phyloP scores from a whole-genome alignment of 2,888 invertebrate genomes.

The Girardia tigrina region DNA sequence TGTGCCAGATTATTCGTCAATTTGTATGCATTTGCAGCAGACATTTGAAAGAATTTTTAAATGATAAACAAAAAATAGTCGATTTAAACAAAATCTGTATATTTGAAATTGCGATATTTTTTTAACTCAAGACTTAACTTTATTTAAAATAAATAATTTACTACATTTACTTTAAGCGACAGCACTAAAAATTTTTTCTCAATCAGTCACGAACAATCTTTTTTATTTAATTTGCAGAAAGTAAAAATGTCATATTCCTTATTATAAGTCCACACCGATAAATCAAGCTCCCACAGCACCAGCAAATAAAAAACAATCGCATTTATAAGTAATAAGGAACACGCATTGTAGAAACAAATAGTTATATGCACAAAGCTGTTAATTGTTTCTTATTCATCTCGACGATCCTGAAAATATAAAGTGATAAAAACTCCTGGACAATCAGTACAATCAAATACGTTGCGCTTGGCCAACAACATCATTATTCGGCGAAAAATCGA shows the following conservation, averaged over 20 bases:
- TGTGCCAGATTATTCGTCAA: neutral
- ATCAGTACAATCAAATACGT: neutral
- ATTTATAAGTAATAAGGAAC: no score
- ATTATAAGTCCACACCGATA: neutral
- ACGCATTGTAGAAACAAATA: no score
- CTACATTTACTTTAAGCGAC: neutral
- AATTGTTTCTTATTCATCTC: neutral
- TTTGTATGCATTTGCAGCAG: neutral
- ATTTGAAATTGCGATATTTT: no score
- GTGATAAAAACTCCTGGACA: neutral
- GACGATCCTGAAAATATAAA: neutral
- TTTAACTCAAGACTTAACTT: neutral
- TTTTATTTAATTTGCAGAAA: neutral
- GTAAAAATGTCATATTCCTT: neutral
- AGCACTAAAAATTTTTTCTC: neutral
- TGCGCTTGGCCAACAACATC: conserved; percentile 59
- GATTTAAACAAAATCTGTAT: neutral
- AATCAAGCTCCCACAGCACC: neutral
- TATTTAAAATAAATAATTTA: neutral
- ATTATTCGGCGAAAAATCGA: conserved; percentile 79
- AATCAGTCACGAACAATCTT: neutral
- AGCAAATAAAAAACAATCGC: neutral
- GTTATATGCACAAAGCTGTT: neutral
- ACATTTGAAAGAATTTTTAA: neutral
- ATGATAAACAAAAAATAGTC: neutral